These are phyloP conservation scores for Amphiura filiformis DNA, from an alignment of 35 echinoderm and acorn worm species.

Conservation along the genomic window DNA sequence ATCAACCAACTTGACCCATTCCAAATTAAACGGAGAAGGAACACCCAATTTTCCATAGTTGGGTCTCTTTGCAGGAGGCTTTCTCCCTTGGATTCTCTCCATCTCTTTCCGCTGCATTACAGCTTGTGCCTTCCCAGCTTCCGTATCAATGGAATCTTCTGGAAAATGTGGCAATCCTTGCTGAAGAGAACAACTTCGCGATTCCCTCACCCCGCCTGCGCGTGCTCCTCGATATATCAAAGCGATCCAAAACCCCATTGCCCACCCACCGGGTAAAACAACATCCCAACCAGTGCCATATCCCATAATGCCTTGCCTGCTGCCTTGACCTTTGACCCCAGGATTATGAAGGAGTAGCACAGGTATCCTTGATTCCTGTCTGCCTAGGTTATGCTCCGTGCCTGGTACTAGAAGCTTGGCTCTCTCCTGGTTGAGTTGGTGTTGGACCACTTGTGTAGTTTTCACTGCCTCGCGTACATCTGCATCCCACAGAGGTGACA, in stretches of 20 bases:
- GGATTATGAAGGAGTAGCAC: slow-evolving; percentile 79
- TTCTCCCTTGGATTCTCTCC: slow-evolving; percentile 45
- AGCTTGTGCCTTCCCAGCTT: slow-evolving; percentile 16
- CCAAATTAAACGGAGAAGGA: slow-evolving; percentile 55
- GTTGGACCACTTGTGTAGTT: slow-evolving; percentile 44
- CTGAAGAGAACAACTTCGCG: slow-evolving; percentile 48
- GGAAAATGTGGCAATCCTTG: slow-evolving; percentile 66
- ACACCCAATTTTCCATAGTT: slow-evolving; percentile 90
- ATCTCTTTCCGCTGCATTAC: slow-evolving; percentile 33
- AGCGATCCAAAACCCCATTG: slow-evolving; percentile 83
- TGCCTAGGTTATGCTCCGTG: slow-evolving; percentile 49
- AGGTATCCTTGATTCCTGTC: slow-evolving; percentile 71
- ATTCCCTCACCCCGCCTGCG: slow-evolving; percentile 61
- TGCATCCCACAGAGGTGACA: slow-evolving; percentile 76
- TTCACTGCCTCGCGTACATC: slow-evolving; percentile 41
- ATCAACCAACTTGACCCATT: slow-evolving; percentile 56
- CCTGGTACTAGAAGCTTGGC: slow-evolving; percentile 73
- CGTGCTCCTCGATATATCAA: slow-evolving; percentile 72
- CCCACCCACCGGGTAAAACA: slow-evolving; percentile 80
- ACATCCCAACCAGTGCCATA: slow-evolving; percentile 87
- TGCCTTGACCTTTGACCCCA: slow-evolving; percentile 21
- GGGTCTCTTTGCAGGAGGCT: slow-evolving; percentile 85
- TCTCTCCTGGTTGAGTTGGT: slow-evolving; percentile 75
- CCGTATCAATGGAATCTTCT: slow-evolving; percentile 68
- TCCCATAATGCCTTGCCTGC: slow-evolving; percentile 12